Evolutionary conservation across 2,888 invertebrate species (phyloP).

Genomic region (Athrips mouffetella): DNA sequence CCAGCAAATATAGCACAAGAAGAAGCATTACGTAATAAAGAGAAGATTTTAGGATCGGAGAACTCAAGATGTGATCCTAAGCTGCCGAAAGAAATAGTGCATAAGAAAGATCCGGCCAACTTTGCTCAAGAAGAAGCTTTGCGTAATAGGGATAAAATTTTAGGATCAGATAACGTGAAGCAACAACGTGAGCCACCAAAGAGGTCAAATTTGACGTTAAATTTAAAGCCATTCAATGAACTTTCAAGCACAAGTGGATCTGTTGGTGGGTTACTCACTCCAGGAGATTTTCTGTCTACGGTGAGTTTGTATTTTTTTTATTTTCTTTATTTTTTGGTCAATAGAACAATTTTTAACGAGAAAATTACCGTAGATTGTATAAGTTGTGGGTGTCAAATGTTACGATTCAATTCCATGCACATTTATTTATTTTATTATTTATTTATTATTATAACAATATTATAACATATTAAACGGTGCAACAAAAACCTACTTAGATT

Average conservation of each 20-base stretch:
- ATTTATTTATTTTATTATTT: no score
- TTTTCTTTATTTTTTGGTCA: no score
- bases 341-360: no score
- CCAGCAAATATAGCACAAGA: conserved; percentile 58
- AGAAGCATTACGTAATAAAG: conserved; percentile 57
- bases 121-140: conserved; percentile 61
- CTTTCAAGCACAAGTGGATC: conserved; percentile 23
- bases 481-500: no score
- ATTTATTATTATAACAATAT: no score
- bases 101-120: conserved; percentile 48
- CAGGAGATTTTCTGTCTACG: conserved; percentile 60
- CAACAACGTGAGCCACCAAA: conserved; percentile 38
- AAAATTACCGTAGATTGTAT: no score
- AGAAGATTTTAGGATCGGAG: conserved; percentile 39
- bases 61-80: conserved; percentile 73
- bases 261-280: conserved; percentile 53
- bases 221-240: conserved; percentile 59
- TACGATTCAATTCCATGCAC: no score
- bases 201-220: conserved; percentile 54
- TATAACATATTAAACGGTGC: no score
- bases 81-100: conserved; percentile 42
- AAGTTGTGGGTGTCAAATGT: no score
- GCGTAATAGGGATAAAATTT: conserved; percentile 48
- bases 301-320: conserved; percentile 54
- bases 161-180: conserved; percentile 28